Evolutionary conservation across 2,113 vertebrate genomes (phyloP), one percentile per base, ranked within the genome.

Genomic region (Mesocricetus auratus): DNA sequence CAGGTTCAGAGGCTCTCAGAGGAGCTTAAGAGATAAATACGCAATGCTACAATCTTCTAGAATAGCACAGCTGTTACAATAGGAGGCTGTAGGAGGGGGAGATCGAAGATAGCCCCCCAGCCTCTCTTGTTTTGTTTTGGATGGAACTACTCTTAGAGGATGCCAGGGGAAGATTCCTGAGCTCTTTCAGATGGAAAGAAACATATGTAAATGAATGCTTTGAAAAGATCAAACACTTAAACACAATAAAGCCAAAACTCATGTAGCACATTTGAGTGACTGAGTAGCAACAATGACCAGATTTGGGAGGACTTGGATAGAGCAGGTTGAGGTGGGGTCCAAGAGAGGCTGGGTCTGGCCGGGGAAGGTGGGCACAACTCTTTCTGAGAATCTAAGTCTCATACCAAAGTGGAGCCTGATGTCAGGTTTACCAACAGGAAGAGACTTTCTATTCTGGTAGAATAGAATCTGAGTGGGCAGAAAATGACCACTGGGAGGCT

Each of bases 1-100:
- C 17, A 7, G 42, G 29, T n/a, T 96, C 75, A 93, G 92, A 50
- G 5, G 3, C 86, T 94, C 36, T 86, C 68, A 56, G n/a, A 95
- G 79, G 31, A 96, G 22, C 42, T 88, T 64, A 75, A 73, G 60
- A 56, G 42, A 90, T 31, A 56, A 58, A 6, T 7, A 15, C 36
- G 13, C 79, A 96, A 90, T 77, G 60, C 1, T 74, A 16, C 0
- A 1, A 53, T 66, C n/a, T 60, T 85, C 77, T 42, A 86, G 79
- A 96, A 96, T 29, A 66, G 19, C 11, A 62, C 42, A 69, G 2
- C 71, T 85, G 31, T 42, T 95, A 71, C 21, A 78, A 89, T 62
- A 53, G 71, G 42, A 74, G 9, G 21, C 10, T 87, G 8, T 71
- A 45, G 58, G 69, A 89, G 81, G 24, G 56, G 60, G 31, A 36